Percentiles rank a stretch among this genome's conserved stretches.
Conservation (phyloP, 2,888 invertebrate species). For the Arctia plantaginis region DNA sequence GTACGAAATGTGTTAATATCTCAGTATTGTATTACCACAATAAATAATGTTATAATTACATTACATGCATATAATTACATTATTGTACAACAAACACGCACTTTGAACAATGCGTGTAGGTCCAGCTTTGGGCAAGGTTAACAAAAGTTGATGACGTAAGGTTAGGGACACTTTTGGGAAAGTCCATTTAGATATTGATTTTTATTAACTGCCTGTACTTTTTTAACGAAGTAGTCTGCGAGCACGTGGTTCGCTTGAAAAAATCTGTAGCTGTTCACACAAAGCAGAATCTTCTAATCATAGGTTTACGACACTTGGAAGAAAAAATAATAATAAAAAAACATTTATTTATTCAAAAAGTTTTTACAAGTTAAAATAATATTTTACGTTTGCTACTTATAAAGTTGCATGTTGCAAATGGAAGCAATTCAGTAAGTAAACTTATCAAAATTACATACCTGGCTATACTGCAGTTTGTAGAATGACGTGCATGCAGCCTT, state of each 20-base stretch:
- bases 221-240: background rate
- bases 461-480: too few relatives aligned
- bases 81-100: slow-evolving; percentile 11
- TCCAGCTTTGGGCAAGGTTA: background rate
- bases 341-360: too few relatives aligned
- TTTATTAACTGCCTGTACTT: background rate
- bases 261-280: too few relatives aligned
- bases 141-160: background rate
- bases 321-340: too few relatives aligned
- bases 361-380: too few relatives aligned
- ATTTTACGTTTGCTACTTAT: too few relatives aligned
- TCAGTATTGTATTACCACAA: slow-evolving; percentile 19
- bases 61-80: slow-evolving; percentile 13
- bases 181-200: background rate
- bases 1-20: slow-evolving; percentile 35
- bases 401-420: too few relatives aligned
- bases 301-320: too few relatives aligned
- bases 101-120: background rate
- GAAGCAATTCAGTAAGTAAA: too few relatives aligned
- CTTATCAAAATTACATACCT: too few relatives aligned
- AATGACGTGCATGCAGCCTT: too few relatives aligned
- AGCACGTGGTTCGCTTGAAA: background rate
- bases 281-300: too few relatives aligned
- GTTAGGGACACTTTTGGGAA: background rate
- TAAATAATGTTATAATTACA: slow-evolving; percentile 19